Evolutionary conservation across 2,113 vertebrate genomes (phyloP), one percentile per base, ranked within the genome.

Genomic region (Calyptomena viridis): DNA sequence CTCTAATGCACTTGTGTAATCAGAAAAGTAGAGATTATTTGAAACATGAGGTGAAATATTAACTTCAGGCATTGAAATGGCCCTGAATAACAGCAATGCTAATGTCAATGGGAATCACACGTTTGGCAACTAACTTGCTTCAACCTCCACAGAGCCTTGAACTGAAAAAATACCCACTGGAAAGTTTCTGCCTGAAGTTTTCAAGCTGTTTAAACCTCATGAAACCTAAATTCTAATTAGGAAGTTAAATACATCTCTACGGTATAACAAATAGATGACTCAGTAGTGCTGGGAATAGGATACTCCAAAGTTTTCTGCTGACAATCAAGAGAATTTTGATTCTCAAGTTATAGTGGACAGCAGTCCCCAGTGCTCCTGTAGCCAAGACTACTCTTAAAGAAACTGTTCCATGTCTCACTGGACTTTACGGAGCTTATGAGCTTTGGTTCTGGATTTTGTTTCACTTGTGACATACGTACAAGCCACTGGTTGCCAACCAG

Each of bases 1-100:
- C 71, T 83, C 39, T 93, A 89, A 93, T 55, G 37, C 64, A 83
- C 87, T 95, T 91, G 74, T 59, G 58, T 90, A 95, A 96, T 62
- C 75, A 87, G 87, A 84, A 92, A 95, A 94, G 87, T 64, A 96
- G 78, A 94, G 89, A 94, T 93, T 76, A 94, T 76, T 87, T 50
- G 85, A 96, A 93, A 91, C 62, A 68, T 19, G 81, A 89, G 75
- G 91, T 85, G 71, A 93, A 91, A 87, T 69, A 83, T 64, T 93
- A 95, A 91, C 59, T 95, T 92, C 67, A 84, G 79, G 73, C 82
- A 91, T 9, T 71, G 67, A 87, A 95, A 90, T 58, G 42, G 59
- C 72, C 91, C 87, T 67, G 33, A 95, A 69, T 67, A 87, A 86
- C 84, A 67, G 67, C 49, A 87, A 60, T 25, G 42, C 12, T 85